These are phyloP conservation scores for Atta colombica DNA, from an alignment of 1,140 invertebrate species.

Conservation along the genomic window DNA sequence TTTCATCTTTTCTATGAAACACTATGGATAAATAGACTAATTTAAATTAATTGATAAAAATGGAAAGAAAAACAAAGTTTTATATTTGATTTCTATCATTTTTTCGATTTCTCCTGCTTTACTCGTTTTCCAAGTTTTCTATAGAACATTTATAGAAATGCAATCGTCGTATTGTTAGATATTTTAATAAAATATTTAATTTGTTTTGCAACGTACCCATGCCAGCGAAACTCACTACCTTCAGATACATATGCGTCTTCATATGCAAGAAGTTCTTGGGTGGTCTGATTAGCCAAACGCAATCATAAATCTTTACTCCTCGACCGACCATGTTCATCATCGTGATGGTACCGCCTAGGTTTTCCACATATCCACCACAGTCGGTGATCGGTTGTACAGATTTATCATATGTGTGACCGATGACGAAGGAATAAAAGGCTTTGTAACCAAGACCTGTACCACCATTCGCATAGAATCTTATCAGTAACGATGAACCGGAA, in stretches of 20 bases:
- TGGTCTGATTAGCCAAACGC: conserved; percentile 91
- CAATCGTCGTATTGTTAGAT: not conserved
- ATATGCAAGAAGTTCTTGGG: conserved; percentile 89
- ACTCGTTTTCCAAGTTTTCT: not conserved
- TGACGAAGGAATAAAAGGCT: conserved; percentile 89
- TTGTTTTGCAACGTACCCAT: conserved; percentile 87
- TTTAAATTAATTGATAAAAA: not conserved
- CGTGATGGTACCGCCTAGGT: conserved; percentile 91
- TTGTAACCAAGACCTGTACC: conserved; percentile 90
- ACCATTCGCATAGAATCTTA: conserved; percentile 91
- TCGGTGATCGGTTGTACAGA: conserved; percentile 89
- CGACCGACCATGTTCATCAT: conserved; percentile 92
- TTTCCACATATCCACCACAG: conserved; percentile 91
- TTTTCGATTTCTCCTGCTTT: not conserved
- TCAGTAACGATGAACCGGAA: conserved; percentile 88
- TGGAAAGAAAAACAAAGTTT: not conserved
- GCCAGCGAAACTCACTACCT: conserved; percentile 89
- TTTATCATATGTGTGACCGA: conserved; percentile 87
- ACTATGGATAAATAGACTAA: not conserved
- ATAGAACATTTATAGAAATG: too few relatives aligned
- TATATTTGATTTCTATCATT: not conserved
- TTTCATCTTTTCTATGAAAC: not conserved
- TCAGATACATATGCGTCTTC: conserved; percentile 91
- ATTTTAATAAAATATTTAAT: not conserved
- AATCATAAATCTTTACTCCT: conserved; percentile 89